A percentile compares a stretch with the other conserved stretches of the same genome.
Evolutionary conservation across 2,888 invertebrate species (phyloP).

Genomic region (Diarsia brunnea): DNA sequence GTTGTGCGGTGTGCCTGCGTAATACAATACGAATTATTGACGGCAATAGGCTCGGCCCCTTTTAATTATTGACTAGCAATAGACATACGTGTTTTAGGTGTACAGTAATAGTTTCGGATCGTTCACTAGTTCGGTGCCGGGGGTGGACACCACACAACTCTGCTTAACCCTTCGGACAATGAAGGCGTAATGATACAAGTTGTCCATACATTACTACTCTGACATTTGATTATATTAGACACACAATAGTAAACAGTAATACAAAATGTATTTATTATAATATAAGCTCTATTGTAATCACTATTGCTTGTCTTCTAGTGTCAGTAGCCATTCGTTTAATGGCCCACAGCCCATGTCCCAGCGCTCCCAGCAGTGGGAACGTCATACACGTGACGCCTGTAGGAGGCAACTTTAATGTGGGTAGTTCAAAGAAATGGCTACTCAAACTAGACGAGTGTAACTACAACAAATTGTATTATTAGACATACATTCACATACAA

Average conservation of each 20-base stretch:
- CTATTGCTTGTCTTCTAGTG: slow-evolving; percentile 4
- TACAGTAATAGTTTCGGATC: too few relatives aligned
- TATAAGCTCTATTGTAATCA: slow-evolving; percentile 5
- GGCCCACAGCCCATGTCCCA: too few relatives aligned
- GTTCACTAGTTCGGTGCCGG: too few relatives aligned
- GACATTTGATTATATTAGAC: neutral
- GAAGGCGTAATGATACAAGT: neutral
- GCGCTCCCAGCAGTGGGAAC: neutral
- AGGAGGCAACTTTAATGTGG: neutral
- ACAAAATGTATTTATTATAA: neutral
- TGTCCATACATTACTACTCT: neutral
- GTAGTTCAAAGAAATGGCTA: slow-evolving; percentile 2
- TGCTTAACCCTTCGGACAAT: neutral
- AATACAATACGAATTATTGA: neutral
- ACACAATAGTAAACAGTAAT: too few relatives aligned
- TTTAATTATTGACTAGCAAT: too few relatives aligned
- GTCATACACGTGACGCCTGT: neutral
- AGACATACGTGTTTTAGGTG: too few relatives aligned
- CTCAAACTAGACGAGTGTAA: too few relatives aligned
- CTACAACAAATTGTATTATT: neutral
- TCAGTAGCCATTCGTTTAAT: neutral
- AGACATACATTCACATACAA: slow-evolving; percentile 29
- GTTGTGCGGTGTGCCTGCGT: neutral
- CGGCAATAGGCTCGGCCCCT: too few relatives aligned
- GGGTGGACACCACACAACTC: neutral